phyloP scores from a whole-genome alignment of 2,113 vertebrate species.

The Balaeniceps rex region DNA sequence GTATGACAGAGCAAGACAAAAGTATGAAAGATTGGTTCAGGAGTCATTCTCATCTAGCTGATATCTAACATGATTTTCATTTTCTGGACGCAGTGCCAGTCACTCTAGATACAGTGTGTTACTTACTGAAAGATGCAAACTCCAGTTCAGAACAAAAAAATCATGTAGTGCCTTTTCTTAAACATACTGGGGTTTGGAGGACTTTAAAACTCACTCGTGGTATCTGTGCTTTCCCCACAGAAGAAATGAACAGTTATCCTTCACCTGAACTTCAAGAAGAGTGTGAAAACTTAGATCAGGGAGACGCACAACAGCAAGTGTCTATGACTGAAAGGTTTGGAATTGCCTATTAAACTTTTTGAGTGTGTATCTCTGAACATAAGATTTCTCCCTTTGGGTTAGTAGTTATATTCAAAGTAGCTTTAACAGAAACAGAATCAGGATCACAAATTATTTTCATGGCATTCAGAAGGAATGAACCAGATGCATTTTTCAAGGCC shows the following conservation, averaged over 20 bases:
- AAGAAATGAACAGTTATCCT: constrained; percentile 77
- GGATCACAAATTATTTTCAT: not conserved
- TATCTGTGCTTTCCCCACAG: constrained; percentile 57
- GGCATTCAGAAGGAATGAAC: not conserved
- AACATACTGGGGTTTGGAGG: not conserved
- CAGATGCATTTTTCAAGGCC: not conserved
- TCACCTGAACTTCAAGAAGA: constrained; percentile 52
- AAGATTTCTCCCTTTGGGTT: not conserved
- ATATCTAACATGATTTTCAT: not conserved
- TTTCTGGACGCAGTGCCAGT: not conserved
- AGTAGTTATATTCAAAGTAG: not conserved
- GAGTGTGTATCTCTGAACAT: not conserved
- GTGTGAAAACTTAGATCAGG: constrained; percentile 63
- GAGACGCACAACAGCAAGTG: not conserved
- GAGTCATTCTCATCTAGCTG: not conserved
- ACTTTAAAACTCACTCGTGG: not conserved
- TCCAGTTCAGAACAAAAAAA: not conserved
- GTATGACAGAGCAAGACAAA: not conserved
- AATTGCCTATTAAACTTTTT: not conserved
- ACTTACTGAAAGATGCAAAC: not conserved
- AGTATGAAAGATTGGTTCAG: not conserved
- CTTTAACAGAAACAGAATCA: not conserved
- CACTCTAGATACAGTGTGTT: not conserved
- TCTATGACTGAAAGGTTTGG: not conserved
- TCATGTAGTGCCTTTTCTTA: not conserved